Evolutionary conservation across 1,140 invertebrate genomes (phyloP).

Genomic region (Sipha flava): DNA sequence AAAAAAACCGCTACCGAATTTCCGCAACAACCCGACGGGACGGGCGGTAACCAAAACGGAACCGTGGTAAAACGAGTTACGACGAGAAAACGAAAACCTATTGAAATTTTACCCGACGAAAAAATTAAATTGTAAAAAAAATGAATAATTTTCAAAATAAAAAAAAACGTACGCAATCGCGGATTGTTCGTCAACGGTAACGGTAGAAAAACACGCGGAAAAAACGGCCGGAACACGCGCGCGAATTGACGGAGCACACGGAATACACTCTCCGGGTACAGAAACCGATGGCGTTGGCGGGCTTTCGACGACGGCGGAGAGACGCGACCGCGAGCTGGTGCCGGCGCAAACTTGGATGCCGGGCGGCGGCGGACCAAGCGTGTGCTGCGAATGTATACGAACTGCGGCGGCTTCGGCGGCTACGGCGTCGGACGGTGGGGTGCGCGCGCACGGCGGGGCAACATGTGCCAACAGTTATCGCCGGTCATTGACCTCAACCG

Average conservation of each 20-base stretch:
- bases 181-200: too few relatives aligned
- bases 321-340: constrained; percentile 13
- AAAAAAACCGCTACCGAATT: background rate
- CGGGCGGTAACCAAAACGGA: too few relatives aligned
- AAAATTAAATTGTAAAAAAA: too few relatives aligned
- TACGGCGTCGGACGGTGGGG: background rate
- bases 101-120: too few relatives aligned
- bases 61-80: too few relatives aligned
- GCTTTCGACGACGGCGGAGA: constrained; percentile 16
- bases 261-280: too few relatives aligned
- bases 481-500: constrained; percentile 25
- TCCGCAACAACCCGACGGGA: too few relatives aligned
- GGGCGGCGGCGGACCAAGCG: constrained; percentile 25
- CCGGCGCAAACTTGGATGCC: constrained; percentile 25
- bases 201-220: background rate
- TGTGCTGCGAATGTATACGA: constrained; percentile 26
- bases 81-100: too few relatives aligned
- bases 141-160: background rate
- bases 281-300: constrained; percentile 5
- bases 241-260: background rate
- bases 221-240: background rate
- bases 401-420: background rate
- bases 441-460: constrained; percentile 31
- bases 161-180: too few relatives aligned
- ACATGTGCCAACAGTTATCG: constrained; percentile 33